Evolutionary conservation across 2,113 vertebrate species (phyloP), one percentile per base, ranked within the genome.

Genomic region (Lanius collurio): DNA sequence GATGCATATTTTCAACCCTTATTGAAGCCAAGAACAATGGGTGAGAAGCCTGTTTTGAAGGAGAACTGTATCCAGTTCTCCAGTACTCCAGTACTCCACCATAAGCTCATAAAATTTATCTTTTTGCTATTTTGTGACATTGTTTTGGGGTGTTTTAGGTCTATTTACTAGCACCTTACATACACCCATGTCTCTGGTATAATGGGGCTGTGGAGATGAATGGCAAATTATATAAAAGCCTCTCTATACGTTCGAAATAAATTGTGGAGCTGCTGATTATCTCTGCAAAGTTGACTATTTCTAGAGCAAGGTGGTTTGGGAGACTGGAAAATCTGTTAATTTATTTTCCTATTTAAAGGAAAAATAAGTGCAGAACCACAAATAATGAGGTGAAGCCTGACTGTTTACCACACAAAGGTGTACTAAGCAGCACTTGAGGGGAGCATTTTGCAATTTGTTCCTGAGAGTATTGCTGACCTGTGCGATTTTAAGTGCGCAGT

Each of bases 281-380:
- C 65, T 84, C 83, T 75, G 31, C 60, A 37, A 82, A 57, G 57
- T 57, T 85, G 65, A 50, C n/a, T 79, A 46, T 23, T 79, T 70
- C 65, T 91, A 59, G 30, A 88, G 71, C 46, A 63, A 88, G 55
- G 16, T 85, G 24, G 24, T 59, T 73, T 85, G 67, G 90, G 53
- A 91, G 87, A 65, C 81, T 90, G 62, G 65, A 93, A 93, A 89
- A 79, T 93, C 74, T 83, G 46, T 91, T 91, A 37, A 81, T 90
- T 75, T 93, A 17, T 87, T 90, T 91, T 69, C 74, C 30, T 82
- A 50, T 89, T 80, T 85, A 69, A 74, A 95, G 94, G 30, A 78
- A 87, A 95, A 95, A 77, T 50, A 93, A 89, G 39, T 81, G 46
- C 39, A 86, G 76, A 80, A 86, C 46, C 37, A n/a, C 83, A 93